phyloP scores from a whole-genome alignment of 2,113 vertebrate genomes.

The Pavo muticus region DNA sequence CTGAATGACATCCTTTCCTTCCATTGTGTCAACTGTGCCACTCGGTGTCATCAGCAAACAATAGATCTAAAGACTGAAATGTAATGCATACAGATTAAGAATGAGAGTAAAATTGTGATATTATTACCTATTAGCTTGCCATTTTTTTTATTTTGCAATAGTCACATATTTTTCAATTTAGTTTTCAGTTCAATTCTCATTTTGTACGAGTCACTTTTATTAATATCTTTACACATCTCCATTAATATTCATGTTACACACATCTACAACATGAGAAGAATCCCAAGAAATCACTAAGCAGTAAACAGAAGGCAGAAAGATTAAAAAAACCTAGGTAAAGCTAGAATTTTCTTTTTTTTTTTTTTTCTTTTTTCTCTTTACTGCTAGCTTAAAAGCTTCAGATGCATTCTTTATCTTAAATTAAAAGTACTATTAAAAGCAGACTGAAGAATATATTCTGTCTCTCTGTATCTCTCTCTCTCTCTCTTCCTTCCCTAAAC shows the following conservation, averaged over 20 bases:
- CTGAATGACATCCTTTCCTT: too few relatives aligned
- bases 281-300: background rate
- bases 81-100: background rate
- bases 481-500: background rate
- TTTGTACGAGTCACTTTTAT: accelerated
- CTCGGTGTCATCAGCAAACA: background rate
- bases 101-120: background rate
- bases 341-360: background rate
- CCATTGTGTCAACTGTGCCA: too few relatives aligned
- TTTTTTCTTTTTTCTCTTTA: background rate
- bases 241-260: background rate
- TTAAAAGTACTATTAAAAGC: background rate
- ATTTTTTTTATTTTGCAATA: background rate
- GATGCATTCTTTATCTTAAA: background rate
- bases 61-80: background rate
- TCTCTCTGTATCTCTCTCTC: too few relatives aligned
- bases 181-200: background rate
- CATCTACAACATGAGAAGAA: background rate
- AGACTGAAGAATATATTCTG: background rate
- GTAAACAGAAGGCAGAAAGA: background rate
- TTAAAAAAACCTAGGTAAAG: background rate
- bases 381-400: background rate
- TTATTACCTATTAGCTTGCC: background rate
- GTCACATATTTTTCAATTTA: background rate
- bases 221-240: background rate